Conservation (phyloP, 1,140 invertebrate genomes). For the Bombyx mandarina region DNA sequence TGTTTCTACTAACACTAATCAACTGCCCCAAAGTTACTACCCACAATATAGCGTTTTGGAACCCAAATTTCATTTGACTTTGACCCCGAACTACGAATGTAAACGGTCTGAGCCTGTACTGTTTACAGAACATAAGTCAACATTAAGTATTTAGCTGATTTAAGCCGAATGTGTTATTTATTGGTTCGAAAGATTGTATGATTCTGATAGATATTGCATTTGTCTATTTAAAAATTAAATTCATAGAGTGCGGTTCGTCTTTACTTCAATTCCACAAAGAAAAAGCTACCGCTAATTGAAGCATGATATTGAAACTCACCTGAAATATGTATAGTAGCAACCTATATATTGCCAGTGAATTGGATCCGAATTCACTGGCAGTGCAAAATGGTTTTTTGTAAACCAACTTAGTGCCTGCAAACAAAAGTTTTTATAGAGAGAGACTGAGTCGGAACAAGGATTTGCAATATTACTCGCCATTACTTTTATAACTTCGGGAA, state of each 20-base stretch:
- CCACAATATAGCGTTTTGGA: too few species aligned
- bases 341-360: slow-evolving; percentile 58
- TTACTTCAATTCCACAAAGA: neutral
- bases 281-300: neutral
- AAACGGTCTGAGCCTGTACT: too few species aligned
- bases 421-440: slow-evolving; percentile 6
- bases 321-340: slow-evolving; percentile 59
- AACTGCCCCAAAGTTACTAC: too few species aligned
- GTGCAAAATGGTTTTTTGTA: slow-evolving; percentile 59
- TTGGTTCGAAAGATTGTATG: too few species aligned
- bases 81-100: too few species aligned
- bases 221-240: neutral
- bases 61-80: too few species aligned
- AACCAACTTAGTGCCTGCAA: slow-evolving; percentile 42
- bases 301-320: slow-evolving; percentile 23
- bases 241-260: neutral
- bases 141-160: too few species aligned
- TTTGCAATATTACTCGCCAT: neutral
- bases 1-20: too few species aligned
- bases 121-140: too few species aligned
- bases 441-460: neutral
- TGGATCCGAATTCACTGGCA: slow-evolving; percentile 50
- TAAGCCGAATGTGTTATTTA: too few species aligned
- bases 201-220: too few species aligned
- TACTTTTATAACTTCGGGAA: neutral